phyloP scores from a whole-genome alignment of 2,797 vertebrate genomes.

The Channallabes apus region DNA sequence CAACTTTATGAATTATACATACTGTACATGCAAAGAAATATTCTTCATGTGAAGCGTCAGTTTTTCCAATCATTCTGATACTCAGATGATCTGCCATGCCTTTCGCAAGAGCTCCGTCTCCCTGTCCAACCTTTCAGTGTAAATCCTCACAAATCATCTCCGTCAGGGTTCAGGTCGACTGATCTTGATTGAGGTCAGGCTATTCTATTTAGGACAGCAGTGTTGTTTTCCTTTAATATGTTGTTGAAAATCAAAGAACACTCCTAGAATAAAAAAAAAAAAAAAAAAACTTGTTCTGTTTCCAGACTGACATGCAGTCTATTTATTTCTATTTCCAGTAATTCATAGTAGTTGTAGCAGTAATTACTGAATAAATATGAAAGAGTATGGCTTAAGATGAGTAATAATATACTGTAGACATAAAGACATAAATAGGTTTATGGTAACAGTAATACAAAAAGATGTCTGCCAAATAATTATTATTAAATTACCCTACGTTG shows the following conservation, averaged over 20 bases:
- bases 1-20: not conserved
- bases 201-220: not conserved
- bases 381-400: not conserved
- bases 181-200: slow-evolving; percentile 6
- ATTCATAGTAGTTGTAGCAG: not conserved
- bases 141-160: not conserved
- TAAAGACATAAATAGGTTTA: not conserved
- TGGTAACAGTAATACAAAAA: not conserved
- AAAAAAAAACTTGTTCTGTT: not conserved
- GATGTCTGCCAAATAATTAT: not conserved
- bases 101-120: not conserved
- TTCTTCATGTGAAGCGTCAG: not conserved
- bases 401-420: not conserved
- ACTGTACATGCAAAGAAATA: not conserved
- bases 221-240: not conserved
- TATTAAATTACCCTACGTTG: not conserved
- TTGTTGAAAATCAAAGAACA: not conserved
- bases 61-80: not conserved
- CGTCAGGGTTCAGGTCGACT: not conserved
- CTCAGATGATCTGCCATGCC: not conserved
- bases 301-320: not conserved
- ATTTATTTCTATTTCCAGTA: not conserved
- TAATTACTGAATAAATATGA: not conserved
- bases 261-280: not conserved
- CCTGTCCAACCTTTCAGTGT: not conserved